These are phyloP conservation scores for Emberiza fucata DNA, from an alignment of 2,113 vertebrate species.

Conservation along the genomic window DNA sequence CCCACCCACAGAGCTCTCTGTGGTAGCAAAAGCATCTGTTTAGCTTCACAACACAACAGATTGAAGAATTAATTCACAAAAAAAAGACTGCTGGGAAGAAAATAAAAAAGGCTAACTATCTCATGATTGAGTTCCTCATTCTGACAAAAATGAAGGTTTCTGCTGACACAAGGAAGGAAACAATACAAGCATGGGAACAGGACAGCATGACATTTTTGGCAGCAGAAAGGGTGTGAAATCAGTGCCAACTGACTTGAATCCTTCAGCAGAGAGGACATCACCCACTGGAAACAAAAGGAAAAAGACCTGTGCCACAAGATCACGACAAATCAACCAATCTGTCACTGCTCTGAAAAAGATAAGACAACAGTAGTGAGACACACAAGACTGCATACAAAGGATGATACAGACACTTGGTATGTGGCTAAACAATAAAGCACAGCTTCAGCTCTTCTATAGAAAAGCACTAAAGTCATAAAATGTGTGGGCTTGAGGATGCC, in stretches of 20 bases:
- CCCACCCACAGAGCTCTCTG: neutral
- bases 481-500: neutral
- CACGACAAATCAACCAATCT: neutral
- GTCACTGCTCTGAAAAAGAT: neutral
- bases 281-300: neutral
- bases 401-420: neutral
- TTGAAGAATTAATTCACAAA: neutral
- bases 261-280: neutral
- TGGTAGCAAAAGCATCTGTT: neutral
- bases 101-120: neutral
- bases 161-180: constrained; percentile 41
- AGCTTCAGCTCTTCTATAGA: neutral
- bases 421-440: neutral
- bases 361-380: neutral
- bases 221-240: neutral
- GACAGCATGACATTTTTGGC: constrained; percentile 8
- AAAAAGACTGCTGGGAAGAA: neutral
- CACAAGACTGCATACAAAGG: neutral
- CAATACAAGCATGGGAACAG: neutral
- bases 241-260: neutral
- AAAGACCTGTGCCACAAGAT: neutral
- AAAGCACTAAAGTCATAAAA: neutral
- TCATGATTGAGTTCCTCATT: neutral
- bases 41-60: neutral
- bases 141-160: constrained; percentile 17